Evolutionary conservation across 2,888 invertebrate genomes (phyloP).

Genomic region (Orthosia cruda): DNA sequence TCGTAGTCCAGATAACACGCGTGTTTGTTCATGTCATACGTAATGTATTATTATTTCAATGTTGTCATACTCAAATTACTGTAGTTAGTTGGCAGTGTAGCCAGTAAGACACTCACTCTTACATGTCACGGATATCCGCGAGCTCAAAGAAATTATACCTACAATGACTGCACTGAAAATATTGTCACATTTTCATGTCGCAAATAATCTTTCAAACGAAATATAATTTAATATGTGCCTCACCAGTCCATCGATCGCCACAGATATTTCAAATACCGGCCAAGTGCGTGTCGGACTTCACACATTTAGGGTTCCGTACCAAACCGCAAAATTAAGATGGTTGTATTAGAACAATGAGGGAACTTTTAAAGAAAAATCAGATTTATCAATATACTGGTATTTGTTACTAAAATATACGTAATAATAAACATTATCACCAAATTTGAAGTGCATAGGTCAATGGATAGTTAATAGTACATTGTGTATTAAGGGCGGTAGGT

Average conservation of each 20-base stretch:
- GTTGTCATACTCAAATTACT: slow-evolving; percentile 22
- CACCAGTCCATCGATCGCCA: neutral
- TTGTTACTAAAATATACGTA: no score
- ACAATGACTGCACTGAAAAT: neutral
- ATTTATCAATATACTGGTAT: no score
- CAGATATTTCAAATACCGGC: neutral
- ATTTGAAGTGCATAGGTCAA: no score
- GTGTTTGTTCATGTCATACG: slow-evolving; percentile 5
- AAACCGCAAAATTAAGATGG: no score
- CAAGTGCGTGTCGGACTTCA: no score
- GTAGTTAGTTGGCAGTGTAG: slow-evolving; percentile 13
- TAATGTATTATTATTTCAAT: slow-evolving; percentile 15
- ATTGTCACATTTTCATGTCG: neutral
- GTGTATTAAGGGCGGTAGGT: no score
- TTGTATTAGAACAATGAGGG: no score
- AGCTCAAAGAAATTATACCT: slow-evolving; percentile 3
- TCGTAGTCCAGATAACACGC: slow-evolving; percentile 22
- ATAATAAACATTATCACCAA: no score
- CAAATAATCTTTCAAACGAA: neutral
- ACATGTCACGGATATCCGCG: neutral
- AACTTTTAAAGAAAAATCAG: no score
- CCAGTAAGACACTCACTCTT: neutral
- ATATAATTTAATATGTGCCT: neutral
- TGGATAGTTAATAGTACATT: no score
- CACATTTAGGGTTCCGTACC: no score